A percentile compares a stretch with the other conserved stretches of the same genome.
Evolutionary conservation across 1,140 invertebrate species (phyloP).

Genomic region (Pseudachorutes palmiensis): DNA sequence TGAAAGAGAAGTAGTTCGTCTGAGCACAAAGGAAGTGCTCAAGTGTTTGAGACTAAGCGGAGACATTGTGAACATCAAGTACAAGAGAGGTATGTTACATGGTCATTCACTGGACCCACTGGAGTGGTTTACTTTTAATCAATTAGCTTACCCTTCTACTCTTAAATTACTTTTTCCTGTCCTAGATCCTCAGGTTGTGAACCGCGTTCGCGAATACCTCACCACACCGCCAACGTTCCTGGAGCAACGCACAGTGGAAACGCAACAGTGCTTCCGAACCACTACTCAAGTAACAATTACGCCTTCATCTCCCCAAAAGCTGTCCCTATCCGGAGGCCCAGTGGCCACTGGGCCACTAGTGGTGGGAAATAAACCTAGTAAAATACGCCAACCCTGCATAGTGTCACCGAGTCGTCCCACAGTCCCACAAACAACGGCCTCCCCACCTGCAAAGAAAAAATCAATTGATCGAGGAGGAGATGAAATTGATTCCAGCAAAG

Average conservation of each 20-base stretch:
- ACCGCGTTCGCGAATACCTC: slow-evolving; percentile 64
- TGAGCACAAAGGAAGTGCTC: slow-evolving; percentile 84
- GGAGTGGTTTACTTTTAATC: not conserved
- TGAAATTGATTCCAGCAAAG: not conserved
- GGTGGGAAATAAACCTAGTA: not conserved
- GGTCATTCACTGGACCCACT: too few relatives aligned
- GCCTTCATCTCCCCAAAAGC: not conserved
- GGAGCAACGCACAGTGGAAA: slow-evolving; percentile 10
- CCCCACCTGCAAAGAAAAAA: slow-evolving; percentile 20
- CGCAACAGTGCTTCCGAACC: not conserved
- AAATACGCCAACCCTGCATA: not conserved
- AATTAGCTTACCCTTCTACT: not conserved
- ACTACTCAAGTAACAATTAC: slow-evolving; percentile 12
- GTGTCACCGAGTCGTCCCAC: not conserved
- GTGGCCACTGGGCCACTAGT: too few relatives aligned
- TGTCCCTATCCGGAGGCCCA: not conserved
- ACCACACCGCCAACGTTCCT: slow-evolving; percentile 46
- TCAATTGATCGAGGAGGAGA: slow-evolving; percentile 2
- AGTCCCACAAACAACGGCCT: not conserved
- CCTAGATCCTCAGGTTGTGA: slow-evolving; percentile 75
- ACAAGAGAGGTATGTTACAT: slow-evolving; percentile 78
- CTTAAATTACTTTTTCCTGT: slow-evolving; percentile 30
- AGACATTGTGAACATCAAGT: slow-evolving; percentile 75
- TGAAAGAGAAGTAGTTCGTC: slow-evolving; percentile 78
- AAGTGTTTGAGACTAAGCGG: slow-evolving; percentile 80